Percentiles rank a stretch among this genome's conserved stretches.
phyloP scores from a whole-genome alignment of 2,113 vertebrate species.

The Camelus bactrianus region DNA sequence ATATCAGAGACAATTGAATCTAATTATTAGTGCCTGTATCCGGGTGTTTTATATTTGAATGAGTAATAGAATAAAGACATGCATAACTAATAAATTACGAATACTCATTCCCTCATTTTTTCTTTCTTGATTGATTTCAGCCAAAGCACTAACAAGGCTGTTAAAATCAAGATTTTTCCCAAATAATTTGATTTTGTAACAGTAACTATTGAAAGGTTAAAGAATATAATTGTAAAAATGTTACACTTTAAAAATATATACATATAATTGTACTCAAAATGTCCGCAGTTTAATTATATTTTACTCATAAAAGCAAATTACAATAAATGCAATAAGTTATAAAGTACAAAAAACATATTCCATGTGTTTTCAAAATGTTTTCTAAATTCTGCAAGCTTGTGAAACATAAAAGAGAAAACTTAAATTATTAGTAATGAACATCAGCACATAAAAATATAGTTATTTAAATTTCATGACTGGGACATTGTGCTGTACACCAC shows the following conservation, averaged over 20 bases:
- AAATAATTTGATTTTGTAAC: neutral
- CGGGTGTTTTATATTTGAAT: neutral
- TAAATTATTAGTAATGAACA: constrained; percentile 24
- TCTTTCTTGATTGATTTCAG: neutral
- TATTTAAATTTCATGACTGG: neutral
- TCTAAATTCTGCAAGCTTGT: neutral
- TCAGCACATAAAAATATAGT: neutral
- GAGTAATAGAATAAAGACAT: neutral
- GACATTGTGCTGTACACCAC: too few relatives aligned
- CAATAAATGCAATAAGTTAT: neutral
- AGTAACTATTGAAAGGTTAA: neutral
- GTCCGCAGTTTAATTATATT: neutral
- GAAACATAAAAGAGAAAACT: constrained; percentile 21
- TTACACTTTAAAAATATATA: too few relatives aligned
- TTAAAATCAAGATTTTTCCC: neutral
- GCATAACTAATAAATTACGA: neutral
- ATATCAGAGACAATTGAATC: neutral
- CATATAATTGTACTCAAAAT: neutral
- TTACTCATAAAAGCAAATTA: neutral
- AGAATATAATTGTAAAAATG: neutral
- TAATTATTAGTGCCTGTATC: neutral
- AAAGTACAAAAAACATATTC: neutral
- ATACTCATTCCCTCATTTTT: neutral
- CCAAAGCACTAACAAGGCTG: neutral
- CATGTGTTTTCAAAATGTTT: neutral